Conservation (phyloP, 2,113 vertebrate species). For the Lasiurus borealis region DNA sequence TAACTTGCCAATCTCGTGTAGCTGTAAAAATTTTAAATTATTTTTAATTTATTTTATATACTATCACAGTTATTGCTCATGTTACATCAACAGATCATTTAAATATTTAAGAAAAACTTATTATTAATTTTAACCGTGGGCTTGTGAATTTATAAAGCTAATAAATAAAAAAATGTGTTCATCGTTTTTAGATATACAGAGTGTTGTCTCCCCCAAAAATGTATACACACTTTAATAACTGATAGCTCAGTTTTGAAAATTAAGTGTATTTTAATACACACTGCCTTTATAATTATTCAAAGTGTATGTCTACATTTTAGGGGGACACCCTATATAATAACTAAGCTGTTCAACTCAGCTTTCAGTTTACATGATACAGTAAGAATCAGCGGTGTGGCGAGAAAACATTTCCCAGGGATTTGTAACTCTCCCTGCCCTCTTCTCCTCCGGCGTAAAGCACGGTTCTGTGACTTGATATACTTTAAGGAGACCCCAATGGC, state of each 20-base stretch:
- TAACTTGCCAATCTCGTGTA: neutral
- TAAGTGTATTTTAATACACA: no score
- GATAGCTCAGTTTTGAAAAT: no score
- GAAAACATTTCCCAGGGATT: conserved; percentile 13
- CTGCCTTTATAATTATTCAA: no score
- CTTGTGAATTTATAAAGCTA: conserved; percentile 40
- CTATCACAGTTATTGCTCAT: conserved; percentile 6
- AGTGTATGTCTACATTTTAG: no score
- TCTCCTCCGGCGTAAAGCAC: neutral
- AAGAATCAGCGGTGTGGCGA: neutral
- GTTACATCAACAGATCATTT: conserved; percentile 31
- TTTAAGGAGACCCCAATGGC: neutral
- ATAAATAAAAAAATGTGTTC: neutral
- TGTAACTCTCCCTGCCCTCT: neutral
- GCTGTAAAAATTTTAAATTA: neutral
- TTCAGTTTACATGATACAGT: neutral
- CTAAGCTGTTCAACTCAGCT: neutral
- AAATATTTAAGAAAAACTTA: conserved; percentile 39
- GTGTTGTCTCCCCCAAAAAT: no score
- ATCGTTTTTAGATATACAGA: conserved; percentile 6
- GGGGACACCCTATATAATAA: neutral
- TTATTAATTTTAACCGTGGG: conserved; percentile 12
- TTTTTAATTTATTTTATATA: neutral
- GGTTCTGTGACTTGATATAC: neutral
- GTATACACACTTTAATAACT: no score